Evolutionary conservation across 2,797 vertebrate genomes (phyloP), one percentile per base, ranked within the genome.

Genomic region (Syncerus caffer): DNA sequence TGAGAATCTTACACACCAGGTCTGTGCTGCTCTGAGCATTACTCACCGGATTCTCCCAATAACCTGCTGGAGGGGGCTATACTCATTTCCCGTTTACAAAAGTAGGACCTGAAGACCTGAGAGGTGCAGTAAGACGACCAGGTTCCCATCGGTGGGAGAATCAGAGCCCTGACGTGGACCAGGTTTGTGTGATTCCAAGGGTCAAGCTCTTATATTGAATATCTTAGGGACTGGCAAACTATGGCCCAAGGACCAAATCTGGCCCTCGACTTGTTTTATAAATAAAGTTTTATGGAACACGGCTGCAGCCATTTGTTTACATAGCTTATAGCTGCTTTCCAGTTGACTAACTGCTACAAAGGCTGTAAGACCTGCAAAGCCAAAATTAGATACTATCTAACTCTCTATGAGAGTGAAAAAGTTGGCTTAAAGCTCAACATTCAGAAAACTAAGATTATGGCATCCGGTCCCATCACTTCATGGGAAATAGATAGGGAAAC

Each of bases 201-300:
- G 60, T 62, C 89, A 83, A 38, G 62, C 3, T 17, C 27, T 29
- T n/a, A 21, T 2, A 27, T 17, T 47, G 27, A 62, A 25, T 38
- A 71, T 55, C 55, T 12, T 31, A 51, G 38, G 34, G 79, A 10
- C 29, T 47, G 38, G 21, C 50, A 31, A 79, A 45, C 57, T 76
- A 4, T 1, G 34, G 50, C 8, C 27, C 45, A 25, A 23, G 67
- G 25, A 50, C 76, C 60, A 27, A 21, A 47, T 15, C 15, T 5
- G 13, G 82, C 45, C 83, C 67, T 4, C 2, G 2, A 38, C 4
- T 85, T 60, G 74, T 85, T 96, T 94, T 91, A 62, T 89, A 84
- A 90, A 93, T 93, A 79, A 96, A 98, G 89, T 79, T 91, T 96
- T 93, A 86, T 76, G 90, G 79, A 79, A 47, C 84, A 92, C 1